Percentiles rank a stretch among this genome's conserved stretches.
Evolutionary conservation across 1,140 invertebrate genomes (phyloP).

Genomic region (Drosophila nannoptera): DNA sequence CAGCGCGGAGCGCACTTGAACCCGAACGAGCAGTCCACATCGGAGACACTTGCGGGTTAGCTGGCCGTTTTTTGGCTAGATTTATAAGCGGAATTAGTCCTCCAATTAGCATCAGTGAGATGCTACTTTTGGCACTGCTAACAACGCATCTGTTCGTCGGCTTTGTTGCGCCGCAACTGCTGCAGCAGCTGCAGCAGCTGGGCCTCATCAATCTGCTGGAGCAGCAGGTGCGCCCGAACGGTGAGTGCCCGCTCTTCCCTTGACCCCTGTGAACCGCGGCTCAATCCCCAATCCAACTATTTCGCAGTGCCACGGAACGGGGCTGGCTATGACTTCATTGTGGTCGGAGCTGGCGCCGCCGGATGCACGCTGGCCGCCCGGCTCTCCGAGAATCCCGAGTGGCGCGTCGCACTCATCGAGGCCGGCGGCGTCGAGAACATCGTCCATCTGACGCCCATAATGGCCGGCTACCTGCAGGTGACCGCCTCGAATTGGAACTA

Average conservation of each 20-base stretch:
- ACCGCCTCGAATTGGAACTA: constrained; percentile 86
- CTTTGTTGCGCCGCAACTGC: constrained; percentile 20
- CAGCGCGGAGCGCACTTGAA: not conserved
- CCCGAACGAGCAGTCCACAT: not conserved
- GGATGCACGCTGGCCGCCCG: constrained; percentile 91
- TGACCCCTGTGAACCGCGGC: no score
- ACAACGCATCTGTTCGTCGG: constrained; percentile 5
- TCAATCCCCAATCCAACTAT: not conserved
- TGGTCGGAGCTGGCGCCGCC: constrained; percentile 92
- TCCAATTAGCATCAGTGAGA: constrained; percentile 18
- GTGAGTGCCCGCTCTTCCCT: constrained; percentile 14
- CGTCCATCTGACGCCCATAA: constrained; percentile 84
- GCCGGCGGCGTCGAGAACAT: constrained; percentile 85
- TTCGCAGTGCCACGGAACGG: constrained; percentile 51
- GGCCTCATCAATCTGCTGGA: constrained; percentile 59
- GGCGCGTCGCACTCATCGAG: constrained; percentile 82
- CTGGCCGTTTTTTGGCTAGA: no score
- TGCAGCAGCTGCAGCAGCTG: constrained; percentile 52
- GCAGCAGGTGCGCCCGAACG: constrained; percentile 45
- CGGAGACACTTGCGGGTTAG: constrained; percentile 1
- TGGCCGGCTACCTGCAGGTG: constrained; percentile 82
- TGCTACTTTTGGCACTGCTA: constrained; percentile 23
- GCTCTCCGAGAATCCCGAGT: constrained; percentile 80
- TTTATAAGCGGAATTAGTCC: constrained; percentile 18
- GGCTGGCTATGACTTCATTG: constrained; percentile 87